Conservation (phyloP, 2,888 invertebrate genomes). For the Euplagia quadripunctaria region DNA sequence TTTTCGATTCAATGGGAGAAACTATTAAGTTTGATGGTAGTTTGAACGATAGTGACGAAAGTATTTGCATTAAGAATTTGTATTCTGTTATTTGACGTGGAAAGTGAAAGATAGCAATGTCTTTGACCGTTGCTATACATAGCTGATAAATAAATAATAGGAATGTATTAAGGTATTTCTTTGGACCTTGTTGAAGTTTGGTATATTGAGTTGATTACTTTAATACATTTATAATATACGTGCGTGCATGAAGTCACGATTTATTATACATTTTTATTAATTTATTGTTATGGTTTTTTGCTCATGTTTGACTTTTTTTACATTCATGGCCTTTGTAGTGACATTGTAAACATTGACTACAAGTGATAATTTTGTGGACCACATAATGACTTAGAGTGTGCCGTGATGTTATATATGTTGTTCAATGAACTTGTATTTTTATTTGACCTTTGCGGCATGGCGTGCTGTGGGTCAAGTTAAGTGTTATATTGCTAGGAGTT, state of each 20-base stretch:
- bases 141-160: neutral
- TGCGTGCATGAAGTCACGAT: conserved; percentile 15
- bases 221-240: conserved; percentile 21
- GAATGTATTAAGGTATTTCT: conserved; percentile 1
- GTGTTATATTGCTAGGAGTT: conserved; percentile 31
- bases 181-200: neutral
- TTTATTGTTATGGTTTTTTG: conserved; percentile 8
- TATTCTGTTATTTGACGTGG: conserved; percentile 47
- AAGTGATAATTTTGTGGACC: conserved; percentile 47
- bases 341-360: conserved; percentile 39
- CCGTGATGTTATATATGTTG: conserved; percentile 55
- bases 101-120: conserved; percentile 56
- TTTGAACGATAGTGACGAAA: conserved; percentile 53
- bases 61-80: conserved; percentile 50
- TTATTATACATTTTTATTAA: conserved; percentile 15
- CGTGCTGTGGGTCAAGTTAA: conserved; percentile 62
- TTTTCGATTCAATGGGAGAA: conserved; percentile 60
- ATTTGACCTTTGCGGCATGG: conserved; percentile 62
- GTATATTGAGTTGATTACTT: conserved; percentile 1
- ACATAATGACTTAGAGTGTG: conserved; percentile 54
- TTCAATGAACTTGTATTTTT: conserved; percentile 61
- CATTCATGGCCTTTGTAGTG: conserved; percentile 16
- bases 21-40: conserved; percentile 51
- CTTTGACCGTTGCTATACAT: conserved; percentile 16
- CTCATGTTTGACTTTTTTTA: conserved; percentile 10